These are phyloP conservation scores for Diacarnus erythraeanus DNA, from an alignment of 37 sponge, comb jelly and placozoan genomes.

Conservation along the genomic window DNA sequence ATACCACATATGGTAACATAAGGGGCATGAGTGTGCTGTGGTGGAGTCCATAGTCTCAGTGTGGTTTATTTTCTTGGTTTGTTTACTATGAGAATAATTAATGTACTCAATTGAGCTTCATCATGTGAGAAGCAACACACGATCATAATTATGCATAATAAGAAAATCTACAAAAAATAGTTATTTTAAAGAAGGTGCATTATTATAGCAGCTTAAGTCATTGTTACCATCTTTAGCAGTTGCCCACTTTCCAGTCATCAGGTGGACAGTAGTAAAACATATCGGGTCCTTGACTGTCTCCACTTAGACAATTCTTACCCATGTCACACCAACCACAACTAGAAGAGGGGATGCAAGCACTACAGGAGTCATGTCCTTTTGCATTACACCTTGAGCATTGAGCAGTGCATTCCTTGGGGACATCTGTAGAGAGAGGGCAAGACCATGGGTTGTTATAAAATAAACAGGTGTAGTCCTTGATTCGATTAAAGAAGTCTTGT, in stretches of 20 bases:
- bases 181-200: too few relatives aligned
- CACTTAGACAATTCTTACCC: conserved; percentile 72
- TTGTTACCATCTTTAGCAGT: background rate
- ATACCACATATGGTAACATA: too few relatives aligned
- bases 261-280: conserved; percentile 40
- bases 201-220: background rate
- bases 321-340: conserved; percentile 76
- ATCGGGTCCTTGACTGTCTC: conserved; percentile 23
- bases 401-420: conserved; percentile 52
- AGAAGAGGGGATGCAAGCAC: conserved; percentile 22
- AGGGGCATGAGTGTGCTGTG: too few relatives aligned
- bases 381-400: conserved; percentile 68
- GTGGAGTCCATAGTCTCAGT: too few relatives aligned
- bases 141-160: too few relatives aligned
- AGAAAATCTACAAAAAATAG: too few relatives aligned
- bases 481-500: conserved; percentile 42
- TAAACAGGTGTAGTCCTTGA: conserved; percentile 59
- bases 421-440: conserved; percentile 63
- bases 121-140: too few relatives aligned
- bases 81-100: too few relatives aligned
- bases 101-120: too few relatives aligned
- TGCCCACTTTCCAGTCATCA: conserved; percentile 59
- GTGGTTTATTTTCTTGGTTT: too few relatives aligned
- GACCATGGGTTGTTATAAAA: conserved; percentile 84
- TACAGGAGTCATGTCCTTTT: conserved; percentile 45